Percentiles rank a stretch among this genome's conserved stretches.
These are phyloP conservation scores for Barnardius zonarius DNA, from an alignment of 2,113 vertebrate genomes.

Conservation along the genomic window DNA sequence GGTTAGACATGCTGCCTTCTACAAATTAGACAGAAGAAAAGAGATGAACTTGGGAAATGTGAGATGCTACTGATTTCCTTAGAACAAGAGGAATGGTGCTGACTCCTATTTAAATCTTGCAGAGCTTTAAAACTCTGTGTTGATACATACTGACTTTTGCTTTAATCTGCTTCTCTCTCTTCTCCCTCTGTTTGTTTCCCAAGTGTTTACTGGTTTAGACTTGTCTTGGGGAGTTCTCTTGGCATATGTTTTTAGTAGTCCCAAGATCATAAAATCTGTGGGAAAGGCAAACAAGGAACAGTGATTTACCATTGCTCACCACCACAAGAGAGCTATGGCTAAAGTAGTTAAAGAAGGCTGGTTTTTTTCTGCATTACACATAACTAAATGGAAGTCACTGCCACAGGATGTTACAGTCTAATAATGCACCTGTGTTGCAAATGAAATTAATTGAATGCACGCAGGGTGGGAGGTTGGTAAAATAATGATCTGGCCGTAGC, in stretches of 20 bases:
- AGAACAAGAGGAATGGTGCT: neutral
- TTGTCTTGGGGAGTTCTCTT: neutral
- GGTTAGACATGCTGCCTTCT: neutral
- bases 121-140: neutral
- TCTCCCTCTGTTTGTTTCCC: neutral
- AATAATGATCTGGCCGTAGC: neutral
- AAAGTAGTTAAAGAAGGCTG: neutral
- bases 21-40: conserved; percentile 1
- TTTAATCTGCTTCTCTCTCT: neutral
- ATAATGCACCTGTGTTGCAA: neutral
- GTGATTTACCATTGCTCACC: neutral
- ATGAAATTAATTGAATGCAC: neutral
- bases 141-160: neutral
- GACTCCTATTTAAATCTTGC: neutral
- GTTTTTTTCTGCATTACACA: neutral
- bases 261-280: neutral
- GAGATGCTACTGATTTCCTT: neutral
- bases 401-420: neutral
- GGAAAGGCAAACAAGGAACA: neutral
- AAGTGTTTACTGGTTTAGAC: neutral
- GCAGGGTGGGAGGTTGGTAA: neutral
- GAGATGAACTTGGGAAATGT: neutral
- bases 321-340: neutral
- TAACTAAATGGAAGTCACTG: neutral
- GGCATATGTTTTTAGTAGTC: neutral